phyloP scores from a whole-genome alignment of 2,113 vertebrate genomes.

The Pteropus alecto region DNA sequence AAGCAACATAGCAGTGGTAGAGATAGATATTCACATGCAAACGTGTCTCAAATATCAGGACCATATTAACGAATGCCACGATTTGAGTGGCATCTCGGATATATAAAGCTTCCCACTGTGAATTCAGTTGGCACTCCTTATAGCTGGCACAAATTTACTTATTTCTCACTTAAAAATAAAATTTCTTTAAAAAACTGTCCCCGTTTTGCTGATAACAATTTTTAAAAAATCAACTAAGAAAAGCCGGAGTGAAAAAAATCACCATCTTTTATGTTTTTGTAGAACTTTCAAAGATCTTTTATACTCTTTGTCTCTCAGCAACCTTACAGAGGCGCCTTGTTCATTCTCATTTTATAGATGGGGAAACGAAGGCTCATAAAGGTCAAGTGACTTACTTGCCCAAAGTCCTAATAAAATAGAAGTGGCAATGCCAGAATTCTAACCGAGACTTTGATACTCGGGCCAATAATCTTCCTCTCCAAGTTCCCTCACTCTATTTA shows the following conservation, averaged over 20 bases:
- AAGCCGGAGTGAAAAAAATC: not conserved
- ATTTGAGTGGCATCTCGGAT: not conserved
- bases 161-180: constrained; percentile 48
- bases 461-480: fast-evolving
- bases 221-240: not conserved
- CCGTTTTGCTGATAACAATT: not conserved
- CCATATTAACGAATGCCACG: not conserved
- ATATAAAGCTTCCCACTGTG: not conserved
- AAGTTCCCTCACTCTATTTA: not conserved
- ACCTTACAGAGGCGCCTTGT: not conserved
- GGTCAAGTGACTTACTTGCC: not conserved
- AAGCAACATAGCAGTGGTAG: not conserved
- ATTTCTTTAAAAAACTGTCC: not conserved
- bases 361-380: not conserved
- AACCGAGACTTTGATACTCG: too few relatives aligned
- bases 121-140: not conserved
- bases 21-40: not conserved
- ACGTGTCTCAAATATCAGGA: not conserved
- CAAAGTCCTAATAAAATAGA: not conserved
- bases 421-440: not conserved
- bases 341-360: not conserved
- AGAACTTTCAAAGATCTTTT: not conserved
- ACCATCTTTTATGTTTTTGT: not conserved
- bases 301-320: not conserved
- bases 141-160: not conserved